Conservation (phyloP, 2,113 vertebrate genomes). For the Pterocles orientalis region DNA sequence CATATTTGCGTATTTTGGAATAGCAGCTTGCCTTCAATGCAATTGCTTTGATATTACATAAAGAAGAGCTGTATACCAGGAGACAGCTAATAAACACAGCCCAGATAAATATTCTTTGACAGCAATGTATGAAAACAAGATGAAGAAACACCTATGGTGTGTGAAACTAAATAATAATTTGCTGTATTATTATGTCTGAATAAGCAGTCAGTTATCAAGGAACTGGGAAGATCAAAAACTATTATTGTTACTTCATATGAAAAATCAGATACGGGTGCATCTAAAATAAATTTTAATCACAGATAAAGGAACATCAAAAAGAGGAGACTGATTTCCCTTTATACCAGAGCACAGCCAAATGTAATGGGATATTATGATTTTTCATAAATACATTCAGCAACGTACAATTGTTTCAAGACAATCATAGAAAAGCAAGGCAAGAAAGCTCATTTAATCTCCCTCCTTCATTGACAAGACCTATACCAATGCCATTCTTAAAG, state of each 20-base stretch:
- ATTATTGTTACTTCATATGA: not conserved
- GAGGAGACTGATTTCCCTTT: not conserved
- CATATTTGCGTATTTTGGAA: not conserved
- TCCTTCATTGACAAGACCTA: not conserved
- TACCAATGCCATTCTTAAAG: not conserved
- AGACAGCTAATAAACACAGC: not conserved
- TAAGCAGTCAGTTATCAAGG: not conserved
- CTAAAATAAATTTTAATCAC: not conserved
- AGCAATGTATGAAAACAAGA: not conserved
- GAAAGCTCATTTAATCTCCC: not conserved
- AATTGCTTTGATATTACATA: not conserved
- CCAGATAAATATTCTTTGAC: not conserved
- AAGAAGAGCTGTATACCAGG: not conserved
- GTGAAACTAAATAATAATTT: not conserved
- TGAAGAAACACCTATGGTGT: not conserved
- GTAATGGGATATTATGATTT: not conserved
- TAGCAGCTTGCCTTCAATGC: not conserved
- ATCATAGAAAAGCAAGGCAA: not conserved
- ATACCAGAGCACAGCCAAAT: not conserved
- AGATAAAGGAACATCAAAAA: not conserved
- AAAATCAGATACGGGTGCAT: not conserved
- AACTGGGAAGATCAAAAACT: not conserved
- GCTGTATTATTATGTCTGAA: not conserved
- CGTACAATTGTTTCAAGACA: not conserved
- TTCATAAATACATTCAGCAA: not conserved